A percentile compares a stretch with the other conserved stretches of the same genome.
These are phyloP conservation scores for Orestias chungarensis DNA, from an alignment of 2,797 vertebrate genomes.

Conservation along the genomic window DNA sequence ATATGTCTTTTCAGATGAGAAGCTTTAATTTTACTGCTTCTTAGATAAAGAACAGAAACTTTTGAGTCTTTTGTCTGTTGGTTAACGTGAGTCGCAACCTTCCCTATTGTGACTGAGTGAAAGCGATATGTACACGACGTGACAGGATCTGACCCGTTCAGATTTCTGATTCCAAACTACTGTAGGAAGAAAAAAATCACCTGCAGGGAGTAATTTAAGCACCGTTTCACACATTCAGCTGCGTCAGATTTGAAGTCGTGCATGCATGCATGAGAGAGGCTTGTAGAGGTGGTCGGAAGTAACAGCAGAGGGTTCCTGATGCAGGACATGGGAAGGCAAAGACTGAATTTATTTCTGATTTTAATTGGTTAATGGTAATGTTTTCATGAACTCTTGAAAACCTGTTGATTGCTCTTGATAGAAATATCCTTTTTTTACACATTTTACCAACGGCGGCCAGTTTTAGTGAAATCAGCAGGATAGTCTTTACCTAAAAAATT, in stretches of 20 bases:
- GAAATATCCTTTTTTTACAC: background rate
- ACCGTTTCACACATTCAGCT: background rate
- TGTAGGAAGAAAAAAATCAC: background rate
- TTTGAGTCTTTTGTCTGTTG: background rate
- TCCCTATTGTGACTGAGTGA: slow-evolving; percentile 7
- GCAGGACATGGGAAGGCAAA: background rate
- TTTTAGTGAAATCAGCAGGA: background rate
- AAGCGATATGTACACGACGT: slow-evolving; percentile 5
- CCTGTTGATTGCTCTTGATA: background rate
- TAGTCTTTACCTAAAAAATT: slow-evolving; percentile 8
- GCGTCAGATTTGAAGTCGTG: background rate
- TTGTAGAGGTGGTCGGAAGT: background rate
- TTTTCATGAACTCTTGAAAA: background rate
- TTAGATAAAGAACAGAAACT: too few relatives aligned
- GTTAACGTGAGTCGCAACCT: background rate
- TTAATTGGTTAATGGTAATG: background rate
- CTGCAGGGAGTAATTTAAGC: background rate
- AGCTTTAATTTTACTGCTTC: background rate
- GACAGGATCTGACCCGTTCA: background rate
- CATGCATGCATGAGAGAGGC: background rate
- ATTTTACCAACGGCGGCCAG: background rate
- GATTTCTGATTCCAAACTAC: background rate
- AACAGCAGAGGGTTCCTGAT: background rate
- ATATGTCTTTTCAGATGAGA: background rate
- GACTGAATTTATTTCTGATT: background rate